phyloP scores from a whole-genome alignment of 1,140 invertebrate genomes.

The Drosophila burlai region DNA sequence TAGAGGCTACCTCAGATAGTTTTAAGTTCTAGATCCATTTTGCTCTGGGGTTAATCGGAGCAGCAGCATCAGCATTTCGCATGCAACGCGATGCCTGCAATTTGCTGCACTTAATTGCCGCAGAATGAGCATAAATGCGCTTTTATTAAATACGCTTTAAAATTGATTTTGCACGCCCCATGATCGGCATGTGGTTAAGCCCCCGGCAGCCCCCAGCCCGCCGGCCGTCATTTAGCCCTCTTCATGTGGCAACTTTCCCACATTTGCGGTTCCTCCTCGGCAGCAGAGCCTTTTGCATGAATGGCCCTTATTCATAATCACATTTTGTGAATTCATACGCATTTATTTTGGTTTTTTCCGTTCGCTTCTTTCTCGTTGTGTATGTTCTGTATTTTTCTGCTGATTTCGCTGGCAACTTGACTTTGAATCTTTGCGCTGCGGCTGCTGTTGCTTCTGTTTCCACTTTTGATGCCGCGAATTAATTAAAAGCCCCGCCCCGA shows the following conservation, averaged over 20 bases:
- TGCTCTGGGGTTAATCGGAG: slow-evolving; percentile 3
- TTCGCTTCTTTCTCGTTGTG: slow-evolving; percentile 8
- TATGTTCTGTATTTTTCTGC: slow-evolving; percentile 13
- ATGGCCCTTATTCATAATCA: slow-evolving; percentile 77
- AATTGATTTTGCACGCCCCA: slow-evolving; percentile 70
- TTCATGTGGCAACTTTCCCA: slow-evolving; percentile 47
- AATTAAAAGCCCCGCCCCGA: slow-evolving; percentile 69
- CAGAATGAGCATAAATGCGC: slow-evolving; percentile 69
- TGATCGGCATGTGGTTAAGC: slow-evolving; percentile 66
- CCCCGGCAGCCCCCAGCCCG: slow-evolving; percentile 16
- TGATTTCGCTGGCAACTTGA: slow-evolving; percentile 63
- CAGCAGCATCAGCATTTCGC: not conserved
- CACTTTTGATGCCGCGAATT: slow-evolving; percentile 59
- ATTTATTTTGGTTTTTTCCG: slow-evolving; percentile 29
- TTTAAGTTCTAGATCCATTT: not conserved
- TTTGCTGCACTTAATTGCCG: slow-evolving; percentile 73
- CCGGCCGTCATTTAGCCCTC: slow-evolving; percentile 18
- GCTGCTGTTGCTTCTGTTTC: slow-evolving; percentile 28
- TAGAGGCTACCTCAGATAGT: no score
- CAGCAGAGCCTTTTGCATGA: slow-evolving; percentile 60
- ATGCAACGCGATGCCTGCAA: slow-evolving; percentile 13
- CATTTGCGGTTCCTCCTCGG: slow-evolving; percentile 59
- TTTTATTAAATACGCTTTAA: slow-evolving; percentile 80
- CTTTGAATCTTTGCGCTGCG: slow-evolving; percentile 61
- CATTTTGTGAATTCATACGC: slow-evolving; percentile 56